phyloP scores from a whole-genome alignment of 2,797 vertebrate genomes.

The Rhinoraja longicauda region DNA sequence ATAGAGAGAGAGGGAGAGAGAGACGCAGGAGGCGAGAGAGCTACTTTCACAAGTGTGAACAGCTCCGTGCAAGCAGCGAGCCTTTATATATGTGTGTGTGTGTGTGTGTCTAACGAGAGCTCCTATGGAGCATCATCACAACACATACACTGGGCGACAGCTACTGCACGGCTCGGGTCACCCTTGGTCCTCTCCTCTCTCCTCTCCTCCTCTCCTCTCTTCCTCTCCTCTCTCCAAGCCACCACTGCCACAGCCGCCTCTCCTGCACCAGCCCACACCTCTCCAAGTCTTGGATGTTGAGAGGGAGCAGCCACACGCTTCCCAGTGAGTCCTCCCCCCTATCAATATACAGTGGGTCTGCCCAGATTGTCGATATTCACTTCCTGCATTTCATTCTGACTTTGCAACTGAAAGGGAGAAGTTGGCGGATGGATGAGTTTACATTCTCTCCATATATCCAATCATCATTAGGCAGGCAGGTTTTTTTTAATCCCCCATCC shows the following conservation, averaged over 20 bases:
- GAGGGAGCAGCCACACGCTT: conserved; percentile 22
- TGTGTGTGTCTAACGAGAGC: not conserved
- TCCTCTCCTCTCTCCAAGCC: no score
- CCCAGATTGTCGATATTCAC: not conserved
- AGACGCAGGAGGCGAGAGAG: conserved; percentile 25
- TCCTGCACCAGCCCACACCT: not conserved
- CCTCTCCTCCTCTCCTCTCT: not conserved
- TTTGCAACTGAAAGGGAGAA: not conserved
- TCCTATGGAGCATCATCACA: not conserved
- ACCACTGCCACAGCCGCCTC: not conserved
- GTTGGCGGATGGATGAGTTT: not conserved
- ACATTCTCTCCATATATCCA: not conserved
- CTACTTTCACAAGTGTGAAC: not conserved
- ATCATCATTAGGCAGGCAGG: not conserved
- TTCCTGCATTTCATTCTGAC: conserved; percentile 17
- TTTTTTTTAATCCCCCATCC: no score
- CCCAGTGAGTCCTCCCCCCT: not conserved
- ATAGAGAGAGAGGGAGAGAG: no score
- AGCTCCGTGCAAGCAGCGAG: not conserved
- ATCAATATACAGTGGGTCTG: not conserved
- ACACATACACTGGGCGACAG: not conserved
- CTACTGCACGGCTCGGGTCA: not conserved
- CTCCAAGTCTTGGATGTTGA: not conserved
- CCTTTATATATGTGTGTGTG: not conserved
- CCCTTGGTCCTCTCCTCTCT: not conserved